These are phyloP conservation scores for Halcyon senegalensis DNA, from an alignment of 2,113 vertebrate species.

Conservation along the genomic window DNA sequence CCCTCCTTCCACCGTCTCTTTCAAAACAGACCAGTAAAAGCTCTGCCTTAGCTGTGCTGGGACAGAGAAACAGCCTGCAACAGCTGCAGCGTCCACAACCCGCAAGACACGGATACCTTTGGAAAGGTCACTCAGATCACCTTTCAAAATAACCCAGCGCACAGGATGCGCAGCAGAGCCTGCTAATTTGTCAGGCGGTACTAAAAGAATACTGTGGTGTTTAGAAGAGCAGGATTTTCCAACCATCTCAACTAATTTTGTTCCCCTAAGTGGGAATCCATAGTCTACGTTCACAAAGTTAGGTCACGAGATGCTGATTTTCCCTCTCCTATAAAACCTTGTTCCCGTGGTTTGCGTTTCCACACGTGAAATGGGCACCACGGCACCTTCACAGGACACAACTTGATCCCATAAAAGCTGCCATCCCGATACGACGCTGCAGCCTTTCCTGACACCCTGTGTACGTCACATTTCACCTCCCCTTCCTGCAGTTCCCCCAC, in stretches of 20 bases:
- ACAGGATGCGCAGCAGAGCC: conserved; percentile 61
- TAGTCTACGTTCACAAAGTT: rapidly evolving
- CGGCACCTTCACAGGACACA: rapidly evolving
- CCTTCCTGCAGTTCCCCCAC: rapidly evolving
- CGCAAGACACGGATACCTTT: conserved; percentile 56
- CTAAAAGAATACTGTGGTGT: not conserved
- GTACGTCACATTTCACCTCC: not conserved
- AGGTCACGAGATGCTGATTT: not conserved
- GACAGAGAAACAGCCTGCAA: conserved; percentile 22
- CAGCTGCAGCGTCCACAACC: conserved; percentile 73
- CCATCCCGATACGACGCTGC: rapidly evolving
- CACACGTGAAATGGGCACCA: rapidly evolving
- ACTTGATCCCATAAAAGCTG: rapidly evolving
- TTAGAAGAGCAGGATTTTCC: not conserved
- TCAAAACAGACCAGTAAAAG: not conserved
- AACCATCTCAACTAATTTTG: not conserved
- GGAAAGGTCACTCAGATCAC: conserved; percentile 76
- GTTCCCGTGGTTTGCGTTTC: not conserved
- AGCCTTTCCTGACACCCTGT: not conserved
- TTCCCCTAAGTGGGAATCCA: not conserved
- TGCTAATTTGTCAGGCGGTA: conserved; percentile 38
- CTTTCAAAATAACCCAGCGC: conserved; percentile 62
- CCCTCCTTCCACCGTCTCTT: not conserved
- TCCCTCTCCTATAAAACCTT: not conserved
- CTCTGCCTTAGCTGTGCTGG: conserved; percentile 7